These are phyloP conservation scores for Tromatobia lineatoria DNA, from an alignment of 2,888 invertebrate species.

Conservation along the genomic window DNA sequence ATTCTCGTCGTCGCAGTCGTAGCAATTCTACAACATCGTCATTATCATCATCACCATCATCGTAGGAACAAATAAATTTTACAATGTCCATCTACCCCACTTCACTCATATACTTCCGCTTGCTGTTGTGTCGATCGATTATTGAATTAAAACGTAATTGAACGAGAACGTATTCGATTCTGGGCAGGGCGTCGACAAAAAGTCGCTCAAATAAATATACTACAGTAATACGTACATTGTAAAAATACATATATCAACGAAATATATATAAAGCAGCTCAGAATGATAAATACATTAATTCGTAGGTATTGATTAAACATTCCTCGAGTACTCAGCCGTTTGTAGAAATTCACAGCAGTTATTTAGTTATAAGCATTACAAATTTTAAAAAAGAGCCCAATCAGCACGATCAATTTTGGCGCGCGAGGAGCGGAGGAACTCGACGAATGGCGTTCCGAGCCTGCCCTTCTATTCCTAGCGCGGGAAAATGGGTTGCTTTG, in stretches of 20 bases:
- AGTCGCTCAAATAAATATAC: slow-evolving; percentile 62
- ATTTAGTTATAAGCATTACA: no score
- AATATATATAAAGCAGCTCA: slow-evolving; percentile 9
- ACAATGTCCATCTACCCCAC: slow-evolving; percentile 62
- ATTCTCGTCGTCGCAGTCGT: slow-evolving; percentile 67
- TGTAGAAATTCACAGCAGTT: no score
- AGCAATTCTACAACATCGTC: slow-evolving; percentile 31
- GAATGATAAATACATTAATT: no score
- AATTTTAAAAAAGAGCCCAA: no score
- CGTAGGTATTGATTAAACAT: no score
- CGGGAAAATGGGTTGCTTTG: no score
- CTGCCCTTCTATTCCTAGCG: no score
- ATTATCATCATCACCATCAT: slow-evolving; percentile 62
- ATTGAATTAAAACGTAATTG: slow-evolving; percentile 67
- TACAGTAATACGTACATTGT: slow-evolving; percentile 50
- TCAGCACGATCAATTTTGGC: no score
- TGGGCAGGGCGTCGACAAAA: slow-evolving; percentile 58
- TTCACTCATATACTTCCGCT: slow-evolving; percentile 55
- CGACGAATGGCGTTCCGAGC: no score
- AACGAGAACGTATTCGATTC: slow-evolving; percentile 59
- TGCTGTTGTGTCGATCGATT: slow-evolving; percentile 46
- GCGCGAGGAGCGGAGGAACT: no score
- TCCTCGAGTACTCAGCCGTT: no score
- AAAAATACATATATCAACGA: slow-evolving; percentile 40
- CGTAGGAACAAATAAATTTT: slow-evolving; percentile 78